These are phyloP conservation scores for Coreius guichenoti DNA, from an alignment of 2,797 vertebrate species.

Conservation along the genomic window DNA sequence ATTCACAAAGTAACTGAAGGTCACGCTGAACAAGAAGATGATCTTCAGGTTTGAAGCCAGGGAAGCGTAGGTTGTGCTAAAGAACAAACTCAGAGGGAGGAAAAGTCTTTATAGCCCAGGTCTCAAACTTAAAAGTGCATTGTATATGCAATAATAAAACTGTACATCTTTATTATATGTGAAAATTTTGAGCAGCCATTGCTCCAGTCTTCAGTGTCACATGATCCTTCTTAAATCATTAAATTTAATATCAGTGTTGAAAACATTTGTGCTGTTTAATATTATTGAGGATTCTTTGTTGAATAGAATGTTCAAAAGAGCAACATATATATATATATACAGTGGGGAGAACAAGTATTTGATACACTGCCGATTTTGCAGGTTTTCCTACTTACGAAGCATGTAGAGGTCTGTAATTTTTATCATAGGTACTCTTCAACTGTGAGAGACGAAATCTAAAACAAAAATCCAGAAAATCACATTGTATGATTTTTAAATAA, in stretches of 20 bases:
- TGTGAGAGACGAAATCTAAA: too few relatives aligned
- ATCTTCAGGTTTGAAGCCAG: slow-evolving; percentile 19
- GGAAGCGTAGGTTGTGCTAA: neutral
- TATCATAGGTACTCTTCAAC: too few relatives aligned
- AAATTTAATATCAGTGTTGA: neutral
- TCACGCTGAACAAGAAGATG: slow-evolving; percentile 17
- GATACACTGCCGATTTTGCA: too few relatives aligned
- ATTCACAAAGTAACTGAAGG: slow-evolving; percentile 31
- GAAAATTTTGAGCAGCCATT: neutral
- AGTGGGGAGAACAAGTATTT: too few relatives aligned
- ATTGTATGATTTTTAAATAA: too few relatives aligned
- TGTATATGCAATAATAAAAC: neutral
- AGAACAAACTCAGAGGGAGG: slow-evolving; percentile 12
- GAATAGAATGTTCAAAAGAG: neutral
- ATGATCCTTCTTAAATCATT: neutral
- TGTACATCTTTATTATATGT: neutral
- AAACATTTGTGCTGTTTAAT: neutral
- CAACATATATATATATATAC: too few relatives aligned
- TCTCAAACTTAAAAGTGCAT: neutral
- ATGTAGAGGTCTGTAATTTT: too few relatives aligned
- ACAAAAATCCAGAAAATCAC: too few relatives aligned
- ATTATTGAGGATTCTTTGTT: neutral
- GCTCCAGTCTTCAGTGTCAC: neutral
- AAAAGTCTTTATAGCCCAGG: neutral
- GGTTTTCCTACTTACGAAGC: too few relatives aligned